Evolutionary conservation across 2,888 invertebrate genomes (phyloP).

Genomic region (Sturmia bella): DNA sequence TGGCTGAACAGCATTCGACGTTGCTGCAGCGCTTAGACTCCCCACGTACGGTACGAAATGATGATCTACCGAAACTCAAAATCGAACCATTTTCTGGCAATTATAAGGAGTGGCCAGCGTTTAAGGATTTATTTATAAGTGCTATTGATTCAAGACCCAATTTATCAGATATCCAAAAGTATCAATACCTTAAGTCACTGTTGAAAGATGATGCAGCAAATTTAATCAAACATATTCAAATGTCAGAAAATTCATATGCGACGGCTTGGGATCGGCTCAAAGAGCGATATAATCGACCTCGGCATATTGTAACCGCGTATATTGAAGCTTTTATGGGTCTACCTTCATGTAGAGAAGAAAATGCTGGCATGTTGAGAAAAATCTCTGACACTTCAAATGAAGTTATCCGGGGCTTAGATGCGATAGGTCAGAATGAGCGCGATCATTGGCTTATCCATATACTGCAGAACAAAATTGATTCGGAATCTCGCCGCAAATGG

Average conservation of each 20-base stretch:
- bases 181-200: conserved; percentile 54
- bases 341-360: neutral
- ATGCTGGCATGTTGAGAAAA: neutral
- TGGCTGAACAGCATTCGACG: no score
- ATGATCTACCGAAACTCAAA: conserved; percentile 49
- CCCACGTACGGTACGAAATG: no score
- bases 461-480: conserved; percentile 10
- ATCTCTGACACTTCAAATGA: conserved; percentile 17
- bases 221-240: neutral
- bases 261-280: neutral
- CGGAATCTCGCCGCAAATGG: conserved; percentile 23
- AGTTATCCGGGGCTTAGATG: conserved; percentile 25
- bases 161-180: no score
- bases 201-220: conserved; percentile 49
- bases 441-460: conserved; percentile 29
- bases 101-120: conserved; percentile 63
- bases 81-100: conserved; percentile 57
- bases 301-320: neutral
- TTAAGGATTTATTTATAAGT: conserved; percentile 50
- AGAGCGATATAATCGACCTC: conserved; percentile 1
- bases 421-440: conserved; percentile 1
- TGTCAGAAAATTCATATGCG: neutral
- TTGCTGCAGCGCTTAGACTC: no score
- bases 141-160: conserved; percentile 52
- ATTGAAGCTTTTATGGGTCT: conserved; percentile 25